Percentiles rank a stretch among this genome's conserved stretches.
These are phyloP conservation scores for Cosmia pyralina DNA, from an alignment of 2,888 invertebrate species.

Conservation along the genomic window DNA sequence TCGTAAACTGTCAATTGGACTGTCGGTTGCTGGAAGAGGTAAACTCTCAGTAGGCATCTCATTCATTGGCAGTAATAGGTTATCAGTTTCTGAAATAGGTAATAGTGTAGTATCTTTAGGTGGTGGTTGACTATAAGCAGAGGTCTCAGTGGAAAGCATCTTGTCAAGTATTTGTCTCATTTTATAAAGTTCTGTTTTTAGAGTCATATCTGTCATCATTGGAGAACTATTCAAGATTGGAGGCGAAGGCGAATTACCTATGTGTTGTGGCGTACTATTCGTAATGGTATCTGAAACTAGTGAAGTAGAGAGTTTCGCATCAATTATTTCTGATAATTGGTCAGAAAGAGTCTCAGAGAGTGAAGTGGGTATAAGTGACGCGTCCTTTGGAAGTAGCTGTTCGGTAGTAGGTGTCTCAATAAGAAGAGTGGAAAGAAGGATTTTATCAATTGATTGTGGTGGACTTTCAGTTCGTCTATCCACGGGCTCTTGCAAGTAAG, in stretches of 20 bases:
- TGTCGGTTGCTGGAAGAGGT: neutral
- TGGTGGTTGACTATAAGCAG: neutral
- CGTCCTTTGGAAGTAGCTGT: neutral
- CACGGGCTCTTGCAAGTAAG: neutral
- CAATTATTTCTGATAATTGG: neutral
- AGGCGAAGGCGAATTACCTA: neutral
- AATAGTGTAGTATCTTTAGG: neutral
- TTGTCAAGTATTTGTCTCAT: slow-evolving; percentile 42
- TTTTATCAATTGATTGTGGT: neutral
- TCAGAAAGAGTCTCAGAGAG: neutral
- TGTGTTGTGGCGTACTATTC: neutral
- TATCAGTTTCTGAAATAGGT: neutral
- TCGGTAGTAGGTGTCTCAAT: neutral
- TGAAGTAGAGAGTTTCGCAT: neutral
- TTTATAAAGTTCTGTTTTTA: slow-evolving; percentile 35
- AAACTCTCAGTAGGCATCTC: neutral
- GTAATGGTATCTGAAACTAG: neutral
- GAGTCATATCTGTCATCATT: slow-evolving; percentile 7
- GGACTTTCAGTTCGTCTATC: neutral
- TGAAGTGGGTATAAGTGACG: neutral
- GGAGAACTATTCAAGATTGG: slow-evolving; percentile 3
- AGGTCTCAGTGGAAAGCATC: slow-evolving; percentile 14
- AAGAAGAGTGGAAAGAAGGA: neutral
- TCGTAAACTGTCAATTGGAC: neutral
- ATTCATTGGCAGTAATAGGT: neutral